Evolutionary conservation across 2,888 invertebrate genomes (phyloP).

Genomic region (Phengaris arion): DNA sequence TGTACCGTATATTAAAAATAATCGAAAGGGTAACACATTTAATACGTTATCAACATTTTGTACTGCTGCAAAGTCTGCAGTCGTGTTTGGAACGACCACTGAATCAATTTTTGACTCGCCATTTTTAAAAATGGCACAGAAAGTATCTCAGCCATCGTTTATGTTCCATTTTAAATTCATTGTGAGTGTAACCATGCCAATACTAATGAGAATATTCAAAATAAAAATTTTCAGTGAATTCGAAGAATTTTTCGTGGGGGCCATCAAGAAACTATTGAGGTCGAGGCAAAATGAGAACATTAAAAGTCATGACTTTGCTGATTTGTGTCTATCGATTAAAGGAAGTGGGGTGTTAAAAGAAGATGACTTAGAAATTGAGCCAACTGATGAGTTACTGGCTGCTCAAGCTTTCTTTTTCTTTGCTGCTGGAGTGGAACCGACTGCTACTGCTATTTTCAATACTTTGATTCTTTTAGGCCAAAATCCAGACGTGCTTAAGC

Average conservation of each 20-base stretch:
- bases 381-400: constrained; percentile 54
- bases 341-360: constrained; percentile 49
- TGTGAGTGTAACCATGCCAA: constrained; percentile 34
- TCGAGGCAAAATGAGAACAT: constrained; percentile 36
- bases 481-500: constrained; percentile 13
- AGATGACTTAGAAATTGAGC: constrained; percentile 47
- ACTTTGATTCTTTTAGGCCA: not conserved
- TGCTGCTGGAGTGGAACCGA: constrained; percentile 59
- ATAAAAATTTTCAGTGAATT: constrained; percentile 33
- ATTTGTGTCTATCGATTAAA: constrained; percentile 41
- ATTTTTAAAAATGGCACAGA: constrained; percentile 48
- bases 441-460: constrained; percentile 50
- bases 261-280: constrained; percentile 40
- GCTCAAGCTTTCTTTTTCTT: constrained; percentile 62
- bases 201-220: constrained; percentile 37
- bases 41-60: constrained; percentile 47
- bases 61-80: constrained; percentile 53
- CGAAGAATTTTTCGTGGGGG: constrained; percentile 41
- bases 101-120: constrained; percentile 57
- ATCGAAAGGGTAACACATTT: constrained; percentile 46
- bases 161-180: not conserved
- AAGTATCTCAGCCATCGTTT: constrained; percentile 36
- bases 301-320: constrained; percentile 42
- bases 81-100: constrained; percentile 61
- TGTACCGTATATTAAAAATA: constrained; percentile 46